Evolutionary conservation across 2,797 vertebrate species (phyloP), one percentile per base, ranked within the genome.

Genomic region (Chloroceryle amazona): DNA sequence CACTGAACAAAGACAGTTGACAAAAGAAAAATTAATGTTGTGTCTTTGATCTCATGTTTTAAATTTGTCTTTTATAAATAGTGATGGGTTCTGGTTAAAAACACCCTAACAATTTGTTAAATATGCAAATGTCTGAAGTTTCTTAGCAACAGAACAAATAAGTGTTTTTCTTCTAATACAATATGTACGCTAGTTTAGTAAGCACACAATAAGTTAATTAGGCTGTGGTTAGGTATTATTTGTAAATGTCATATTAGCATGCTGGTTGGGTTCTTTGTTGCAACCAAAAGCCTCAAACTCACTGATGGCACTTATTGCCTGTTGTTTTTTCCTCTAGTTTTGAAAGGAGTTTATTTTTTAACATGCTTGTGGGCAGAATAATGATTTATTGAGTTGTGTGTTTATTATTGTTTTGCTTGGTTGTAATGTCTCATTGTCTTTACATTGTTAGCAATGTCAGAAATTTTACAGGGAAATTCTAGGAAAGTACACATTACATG

Each of bases 171-270:
- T 92, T 97, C 95, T 97, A 97, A 97, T 97, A 94, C 90, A 97
- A 98, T 97, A 95, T 90, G 90, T 97, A 90, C 94, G 96, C 97
- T 97, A 96, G 97, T 98, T 98, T 98, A 97, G 96, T 97, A 97
- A 94, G 95, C 96, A 97, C 98, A 98, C 97, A 96, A 95, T 97
- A 98, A 98, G 96, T 98, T 98, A 98, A 98, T 98, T 98, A 98
- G 97, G 97, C 96, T 98, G 97, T 5, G 97, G 97, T 97, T 98
- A 97, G 97, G 97, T 96, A 97, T 98, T 97, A 97, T 98, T 98
- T 98, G 94, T 98, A 98, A 98, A 98, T 98, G 98, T 98, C 98
- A 97, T 98, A 98, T 98, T 98, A 98, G 97, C 97, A 98, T 98
- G 97, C 95, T 89, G 92, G 91, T 96, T 95, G 96, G 80, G 97